Evolutionary conservation across 2,888 invertebrate species (phyloP), one percentile per base, ranked within the genome.

Genomic region (Pollenia angustigena): DNA sequence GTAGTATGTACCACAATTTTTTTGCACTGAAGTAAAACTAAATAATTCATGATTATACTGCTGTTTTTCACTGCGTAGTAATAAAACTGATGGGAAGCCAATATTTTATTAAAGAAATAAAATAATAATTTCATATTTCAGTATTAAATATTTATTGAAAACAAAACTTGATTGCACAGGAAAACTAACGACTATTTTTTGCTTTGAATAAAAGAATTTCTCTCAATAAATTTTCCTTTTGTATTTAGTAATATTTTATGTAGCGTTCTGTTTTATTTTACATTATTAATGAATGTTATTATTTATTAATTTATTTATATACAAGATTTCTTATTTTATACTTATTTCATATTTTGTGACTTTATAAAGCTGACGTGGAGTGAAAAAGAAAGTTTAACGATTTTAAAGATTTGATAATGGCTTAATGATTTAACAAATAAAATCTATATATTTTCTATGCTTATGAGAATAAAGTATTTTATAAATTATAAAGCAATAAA

Each of bases 101-200:
- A 66, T 48, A 48, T 23, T 18, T 48, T 16, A 6, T 9, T 32
- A 32, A 32, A 32, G 32, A 32, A 42, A 42, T n/a, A n/a, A 66
- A 48, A 48, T 48, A 16, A 23, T 4, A 14, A 4, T 66, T 48
- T 23, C 23, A 14, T 32, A 40, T 69, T 52, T 69, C 50, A 40
- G 68, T 40, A 16, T 12, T 23, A 23, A 58, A 40, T 14, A 44
- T 80, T 80, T 80, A 80, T 80, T 80, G 60, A 80, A 48, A 79
- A 79, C 79, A 79, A 80, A 71, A 71, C 1, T 32, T 44, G 11
- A 16, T 62, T 66, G 32, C 9, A 16, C 18, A 42, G 16, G 42
- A 16, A 11, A 50, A 69, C 32, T 4, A 40, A 11, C 68, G 40
- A 40, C n/a, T 9, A 11, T 50, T 50, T 10, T 10, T 68, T 16